These are phyloP conservation scores for Danionella cerebrum DNA, from an alignment of 2,113 vertebrate genomes.

Conservation along the genomic window DNA sequence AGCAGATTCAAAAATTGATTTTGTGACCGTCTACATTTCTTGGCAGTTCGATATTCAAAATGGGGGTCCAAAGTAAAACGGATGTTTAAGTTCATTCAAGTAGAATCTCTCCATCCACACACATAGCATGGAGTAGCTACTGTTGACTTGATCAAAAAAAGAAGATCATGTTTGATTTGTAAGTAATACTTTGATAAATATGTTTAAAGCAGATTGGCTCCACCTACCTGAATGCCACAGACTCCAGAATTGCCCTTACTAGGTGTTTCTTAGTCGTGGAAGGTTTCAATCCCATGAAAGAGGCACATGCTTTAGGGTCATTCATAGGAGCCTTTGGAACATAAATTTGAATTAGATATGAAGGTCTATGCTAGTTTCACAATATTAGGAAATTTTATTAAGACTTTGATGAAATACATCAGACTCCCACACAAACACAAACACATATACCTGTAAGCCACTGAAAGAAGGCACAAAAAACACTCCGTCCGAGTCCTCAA, in stretches of 20 bases:
- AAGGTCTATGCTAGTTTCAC: not conserved
- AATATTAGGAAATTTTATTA: too few relatives aligned
- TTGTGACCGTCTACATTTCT: too few relatives aligned
- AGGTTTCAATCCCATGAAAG: conserved; percentile 87
- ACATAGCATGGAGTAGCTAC: too few relatives aligned
- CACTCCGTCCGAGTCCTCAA: conserved; percentile 81
- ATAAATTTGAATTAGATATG: too few relatives aligned
- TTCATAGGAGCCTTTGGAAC: conserved; percentile 75
- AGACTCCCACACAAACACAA: not conserved
- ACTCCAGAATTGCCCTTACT: conserved; percentile 88
- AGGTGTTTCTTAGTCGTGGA: conserved; percentile 84
- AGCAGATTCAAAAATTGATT: too few relatives aligned
- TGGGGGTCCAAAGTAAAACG: too few relatives aligned
- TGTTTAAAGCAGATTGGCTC: not conserved
- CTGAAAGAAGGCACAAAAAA: conserved; percentile 91
- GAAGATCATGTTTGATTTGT: not conserved
- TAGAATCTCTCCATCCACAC: too few relatives aligned
- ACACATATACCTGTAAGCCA: conserved; percentile 79
- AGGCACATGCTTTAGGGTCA: conserved; percentile 81
- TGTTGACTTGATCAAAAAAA: not conserved
- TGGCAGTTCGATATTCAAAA: too few relatives aligned
- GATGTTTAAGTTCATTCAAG: too few relatives aligned
- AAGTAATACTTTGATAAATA: not conserved
- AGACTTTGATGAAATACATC: too few relatives aligned
- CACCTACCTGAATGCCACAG: conserved; percentile 83